Evolutionary conservation across 2,797 vertebrate genomes (phyloP).

Genomic region (Podarcis siculus): DNA sequence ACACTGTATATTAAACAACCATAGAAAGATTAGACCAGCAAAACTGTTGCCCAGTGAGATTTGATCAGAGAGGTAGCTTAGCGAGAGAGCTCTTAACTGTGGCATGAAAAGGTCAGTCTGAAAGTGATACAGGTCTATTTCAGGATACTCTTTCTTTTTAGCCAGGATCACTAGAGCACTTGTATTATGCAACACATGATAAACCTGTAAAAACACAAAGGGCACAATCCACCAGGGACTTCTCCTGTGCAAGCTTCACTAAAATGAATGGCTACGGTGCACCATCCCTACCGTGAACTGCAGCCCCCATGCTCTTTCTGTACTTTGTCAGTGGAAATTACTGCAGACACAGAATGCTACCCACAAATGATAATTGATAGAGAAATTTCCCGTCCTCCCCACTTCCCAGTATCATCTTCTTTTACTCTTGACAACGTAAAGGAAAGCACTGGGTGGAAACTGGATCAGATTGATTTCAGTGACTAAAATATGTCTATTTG

Average conservation of each 20-base stretch:
- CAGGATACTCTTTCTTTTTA: conserved; percentile 36
- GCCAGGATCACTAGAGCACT: neutral
- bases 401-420: neutral
- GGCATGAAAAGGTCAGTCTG: conserved; percentile 27
- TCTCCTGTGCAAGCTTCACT: neutral
- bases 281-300: neutral
- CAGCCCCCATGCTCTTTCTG: neutral
- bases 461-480: neutral
- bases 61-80: neutral
- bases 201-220: conserved; percentile 1
- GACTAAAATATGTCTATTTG: neutral
- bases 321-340: neutral
- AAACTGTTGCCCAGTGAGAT: conserved; percentile 20
- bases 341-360: neutral
- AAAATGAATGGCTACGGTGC: neutral
- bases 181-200: conserved; percentile 21
- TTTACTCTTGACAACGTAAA: neutral
- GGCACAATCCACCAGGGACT: neutral
- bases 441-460: neutral
- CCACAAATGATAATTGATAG: neutral
- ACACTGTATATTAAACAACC: neutral
- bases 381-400: neutral
- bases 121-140: conserved; percentile 7
- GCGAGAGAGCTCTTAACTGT: neutral
- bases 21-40: conserved; percentile 31